Evolutionary conservation across 2,888 invertebrate species (phyloP).

Genomic region (Clistopyga incitator): DNA sequence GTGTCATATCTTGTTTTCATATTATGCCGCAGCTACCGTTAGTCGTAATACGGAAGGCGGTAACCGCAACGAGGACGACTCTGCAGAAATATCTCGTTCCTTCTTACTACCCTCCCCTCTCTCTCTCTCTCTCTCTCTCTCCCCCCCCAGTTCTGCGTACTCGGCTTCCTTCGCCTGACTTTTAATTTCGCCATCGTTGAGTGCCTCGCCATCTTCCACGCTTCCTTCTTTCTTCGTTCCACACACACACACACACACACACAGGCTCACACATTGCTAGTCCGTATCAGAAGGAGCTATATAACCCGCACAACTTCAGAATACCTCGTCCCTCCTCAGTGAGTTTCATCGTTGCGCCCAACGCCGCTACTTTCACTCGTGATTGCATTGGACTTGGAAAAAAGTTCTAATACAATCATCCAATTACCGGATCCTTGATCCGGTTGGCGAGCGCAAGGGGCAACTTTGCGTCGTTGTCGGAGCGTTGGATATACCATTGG

Average conservation of each 20-base stretch:
- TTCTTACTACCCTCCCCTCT: conserved; percentile 7
- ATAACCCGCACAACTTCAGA: background rate
- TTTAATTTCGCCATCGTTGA: conserved; percentile 51
- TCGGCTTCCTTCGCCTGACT: conserved; percentile 2
- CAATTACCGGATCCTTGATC: conserved; percentile 74
- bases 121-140: background rate
- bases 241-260: background rate
- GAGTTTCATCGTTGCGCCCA: background rate
- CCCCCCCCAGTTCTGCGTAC: background rate
- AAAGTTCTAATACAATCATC: conserved; percentile 76
- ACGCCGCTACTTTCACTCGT: conserved; percentile 70
- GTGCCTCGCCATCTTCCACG: conserved; percentile 35
- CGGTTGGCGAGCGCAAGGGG: background rate
- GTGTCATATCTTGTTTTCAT: conserved; percentile 21
- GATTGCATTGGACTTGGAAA: conserved; percentile 74
- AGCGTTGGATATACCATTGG: conserved; percentile 29
- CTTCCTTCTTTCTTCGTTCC: conserved; percentile 30
- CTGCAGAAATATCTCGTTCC: conserved; percentile 29
- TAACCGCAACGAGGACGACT: conserved; percentile 12
- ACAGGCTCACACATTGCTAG: background rate
- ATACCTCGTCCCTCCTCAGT: background rate
- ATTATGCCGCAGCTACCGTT: background rate
- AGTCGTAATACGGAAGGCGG: background rate
- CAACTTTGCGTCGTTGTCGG: conserved; percentile 15
- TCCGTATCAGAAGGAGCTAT: conserved; percentile 10